Conservation (phyloP, 1,140 invertebrate genomes). For the Sinella curviseta region DNA sequence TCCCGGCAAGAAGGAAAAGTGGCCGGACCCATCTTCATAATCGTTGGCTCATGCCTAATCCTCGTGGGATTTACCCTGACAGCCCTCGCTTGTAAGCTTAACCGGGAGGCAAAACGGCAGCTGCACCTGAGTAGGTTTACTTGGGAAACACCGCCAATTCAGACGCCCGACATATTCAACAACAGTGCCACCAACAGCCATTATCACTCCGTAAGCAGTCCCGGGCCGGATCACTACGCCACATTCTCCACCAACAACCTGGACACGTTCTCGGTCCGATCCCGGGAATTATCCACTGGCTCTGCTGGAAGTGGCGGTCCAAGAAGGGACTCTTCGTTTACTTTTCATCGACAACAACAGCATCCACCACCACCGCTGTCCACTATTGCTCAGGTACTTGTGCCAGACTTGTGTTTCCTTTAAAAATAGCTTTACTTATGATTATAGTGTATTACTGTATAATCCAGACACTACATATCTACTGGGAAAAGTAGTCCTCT, state of each 20-base stretch:
- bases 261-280: not conserved
- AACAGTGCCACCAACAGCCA: not conserved
- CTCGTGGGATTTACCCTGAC: constrained; percentile 35
- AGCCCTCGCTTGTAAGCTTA: constrained; percentile 41
- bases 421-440: not conserved
- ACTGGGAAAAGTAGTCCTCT: too few species aligned
- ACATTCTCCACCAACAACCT: constrained; percentile 19
- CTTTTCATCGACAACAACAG: constrained; percentile 7
- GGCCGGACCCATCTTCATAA: constrained; percentile 44
- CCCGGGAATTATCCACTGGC: constrained; percentile 20
- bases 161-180: constrained; percentile 32
- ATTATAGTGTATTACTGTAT: too few species aligned
- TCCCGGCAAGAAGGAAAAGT: constrained; percentile 40
- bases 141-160: constrained; percentile 33
- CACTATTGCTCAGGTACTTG: constrained; percentile 44
- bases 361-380: constrained; percentile 42
- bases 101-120: constrained; percentile 42
- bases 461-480: too few species aligned
- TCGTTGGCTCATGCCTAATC: constrained; percentile 40
- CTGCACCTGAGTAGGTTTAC: constrained; percentile 38
- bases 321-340: constrained; percentile 38
- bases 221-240: constrained; percentile 27
- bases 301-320: not conserved
- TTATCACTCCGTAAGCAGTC: not conserved
- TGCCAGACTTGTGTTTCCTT: not conserved